Evolutionary conservation across 2,113 vertebrate species (phyloP), one percentile per base, ranked within the genome.

Genomic region (Fulica atra): DNA sequence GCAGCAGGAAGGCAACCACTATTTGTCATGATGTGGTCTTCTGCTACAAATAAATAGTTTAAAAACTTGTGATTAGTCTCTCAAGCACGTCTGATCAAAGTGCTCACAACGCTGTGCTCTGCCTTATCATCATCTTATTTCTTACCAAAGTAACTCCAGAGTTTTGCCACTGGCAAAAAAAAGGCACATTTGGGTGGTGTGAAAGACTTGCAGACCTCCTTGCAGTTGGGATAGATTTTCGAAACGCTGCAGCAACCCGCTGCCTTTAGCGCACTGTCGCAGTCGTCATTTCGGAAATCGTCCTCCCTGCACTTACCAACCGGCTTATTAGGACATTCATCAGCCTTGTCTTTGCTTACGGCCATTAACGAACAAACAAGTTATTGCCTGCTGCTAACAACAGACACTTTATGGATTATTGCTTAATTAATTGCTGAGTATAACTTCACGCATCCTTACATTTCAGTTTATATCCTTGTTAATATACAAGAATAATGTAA

Each of bases 341-440:
- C 95, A 97, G 95, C 77, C 91, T 78, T 80, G 81, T 86, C 89
- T 97, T 83, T 90, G 88, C 78, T 63, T 78, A 78, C 29, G 66
- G 83, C 81, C 94, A 86, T 92, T 96, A 97, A 96, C 0, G 36
- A 95, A 91, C 69, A 93, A 95, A 92, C 56, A 76, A 91, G 91
- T 89, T 86, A 85, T 79, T 0, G 2, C 82, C 92, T 86, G 59
- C 71, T 95, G 92, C 92, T 95, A 96, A 97, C 96, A 97, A 74
- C 65, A 96, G 86, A 96, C 84, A 96, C 92, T 92, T 96, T 77
- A 83, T 70, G 93, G 95, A 70, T 96, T 96, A 95, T 24, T 96
- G 89, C 79, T 96, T 97, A 91, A 97, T 97, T 97, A 97, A 96
- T 95, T 42, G 23, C 79, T 93, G 89, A 84, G 79, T 78, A 72